Percentiles rank a stretch among this genome's conserved stretches.
Evolutionary conservation across 2,113 vertebrate species (phyloP).

Genomic region (Protomyctophum bolini): DNA sequence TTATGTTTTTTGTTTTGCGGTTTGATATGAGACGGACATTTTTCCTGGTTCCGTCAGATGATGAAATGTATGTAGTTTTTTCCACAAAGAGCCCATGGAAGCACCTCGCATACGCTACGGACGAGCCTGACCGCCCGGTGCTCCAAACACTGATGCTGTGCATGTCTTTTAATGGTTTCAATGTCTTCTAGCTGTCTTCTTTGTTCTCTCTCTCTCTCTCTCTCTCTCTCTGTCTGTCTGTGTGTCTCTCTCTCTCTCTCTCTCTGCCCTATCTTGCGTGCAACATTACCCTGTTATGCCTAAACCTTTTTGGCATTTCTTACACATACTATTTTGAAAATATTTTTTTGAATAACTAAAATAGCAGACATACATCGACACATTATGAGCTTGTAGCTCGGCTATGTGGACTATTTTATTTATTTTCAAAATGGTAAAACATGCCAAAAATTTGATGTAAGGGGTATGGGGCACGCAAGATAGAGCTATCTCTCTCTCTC

Average conservation of each 20-base stretch:
- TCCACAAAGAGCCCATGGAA: slow-evolving; percentile 72
- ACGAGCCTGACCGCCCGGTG: slow-evolving; percentile 53
- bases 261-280: slow-evolving; percentile 42
- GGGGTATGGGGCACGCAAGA: no score
- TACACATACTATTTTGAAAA: no score
- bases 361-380: no score
- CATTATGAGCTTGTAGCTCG: no score
- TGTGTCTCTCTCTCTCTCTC: slow-evolving; percentile 27
- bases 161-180: slow-evolving; percentile 80
- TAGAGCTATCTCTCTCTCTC: no score
- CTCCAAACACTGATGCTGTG: slow-evolving; percentile 76
- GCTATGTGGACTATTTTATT: no score
- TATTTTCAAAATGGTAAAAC: no score
- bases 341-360: no score
- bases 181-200: slow-evolving; percentile 58
- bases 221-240: slow-evolving; percentile 34
- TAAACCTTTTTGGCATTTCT: no score
- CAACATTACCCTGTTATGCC: no score
- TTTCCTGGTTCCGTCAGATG: slow-evolving; percentile 68
- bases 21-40: slow-evolving; percentile 67
- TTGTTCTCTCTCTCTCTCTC: slow-evolving; percentile 20
- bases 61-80: slow-evolving; percentile 74
- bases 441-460: no score
- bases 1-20: slow-evolving; percentile 24
- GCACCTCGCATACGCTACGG: slow-evolving; percentile 54